Evolutionary conservation across 2,797 vertebrate species (phyloP), one percentile per base, ranked within the genome.

Genomic region (Rhincodon typus): DNA sequence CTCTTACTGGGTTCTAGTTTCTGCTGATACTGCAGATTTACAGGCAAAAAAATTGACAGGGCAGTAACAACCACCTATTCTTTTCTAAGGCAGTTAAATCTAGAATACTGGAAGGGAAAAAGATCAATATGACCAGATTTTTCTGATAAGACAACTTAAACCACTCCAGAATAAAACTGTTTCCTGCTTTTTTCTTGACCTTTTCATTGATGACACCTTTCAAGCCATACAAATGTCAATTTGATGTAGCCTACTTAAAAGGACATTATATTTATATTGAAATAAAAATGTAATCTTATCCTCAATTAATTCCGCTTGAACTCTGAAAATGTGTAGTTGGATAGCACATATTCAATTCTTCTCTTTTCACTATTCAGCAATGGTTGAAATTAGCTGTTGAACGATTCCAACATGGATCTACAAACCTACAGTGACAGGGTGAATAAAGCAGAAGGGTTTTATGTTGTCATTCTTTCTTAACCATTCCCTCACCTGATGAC

Each of bases 1-100:
- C 70, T 74, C 50, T 95, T 74, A 95, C 70, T 23, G 46, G 17
- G 23, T 53, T 57, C 15, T 19, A 23, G 15, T 53, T 77, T 95
- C 70, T 95, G 70, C 69, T 94, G 42, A 27, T 95, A 13, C 34
- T 57, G 94, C 70, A 95, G 30, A 53, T 50, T 95, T 91, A 57
- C 50, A 91, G 88, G 30, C 50, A 46, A 67, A 69, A 69, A n/a
- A 70, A 30, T 46, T 95, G 70, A 34, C 70, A 74, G 21, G 69
- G 70, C 46, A 95, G 69, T 95, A 46, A 57, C 53, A 50, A 77
- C 46, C 27, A 19, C 7, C 17, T 53, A 53, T 95, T 70, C 17
- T 74, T 95, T 94, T 74, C 69, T 53, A 53, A 77, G 46, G 30
- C 27, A 0, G 27, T 19, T 95, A 53, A 95, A 74, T 50, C 94